phyloP scores from a whole-genome alignment of 2,888 invertebrate genomes.

The Mimachlamys varia region DNA sequence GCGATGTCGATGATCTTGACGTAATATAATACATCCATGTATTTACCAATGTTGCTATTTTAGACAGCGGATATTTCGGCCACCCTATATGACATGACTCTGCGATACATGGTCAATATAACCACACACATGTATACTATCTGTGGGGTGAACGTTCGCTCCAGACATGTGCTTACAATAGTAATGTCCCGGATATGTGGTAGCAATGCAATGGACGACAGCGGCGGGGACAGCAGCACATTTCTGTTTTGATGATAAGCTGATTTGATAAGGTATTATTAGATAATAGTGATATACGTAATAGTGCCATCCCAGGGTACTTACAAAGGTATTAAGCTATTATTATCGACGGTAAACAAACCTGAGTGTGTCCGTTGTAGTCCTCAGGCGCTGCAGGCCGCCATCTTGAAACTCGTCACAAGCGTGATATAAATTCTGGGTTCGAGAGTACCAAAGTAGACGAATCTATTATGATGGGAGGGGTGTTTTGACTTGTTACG shows the following conservation, averaged over 20 bases:
- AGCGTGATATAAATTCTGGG: conserved; percentile 29
- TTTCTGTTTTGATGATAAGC: background rate
- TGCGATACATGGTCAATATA: background rate
- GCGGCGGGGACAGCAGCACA: background rate
- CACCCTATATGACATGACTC: background rate
- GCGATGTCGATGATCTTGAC: background rate
- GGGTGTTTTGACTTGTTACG: conserved; percentile 11
- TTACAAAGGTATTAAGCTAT: background rate
- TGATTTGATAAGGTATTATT: background rate
- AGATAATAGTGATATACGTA: background rate
- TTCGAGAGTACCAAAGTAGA: conserved; percentile 22
- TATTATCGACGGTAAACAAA: background rate
- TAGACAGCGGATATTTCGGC: background rate
- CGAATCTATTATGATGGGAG: conserved; percentile 18
- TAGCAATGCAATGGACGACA: background rate
- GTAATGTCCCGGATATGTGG: conserved; percentile 28
- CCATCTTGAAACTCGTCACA: conserved; percentile 32
- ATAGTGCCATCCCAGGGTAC: background rate
- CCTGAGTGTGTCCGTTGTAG: background rate
- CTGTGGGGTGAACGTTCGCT: conserved; percentile 1
- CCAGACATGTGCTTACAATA: conserved; percentile 3
- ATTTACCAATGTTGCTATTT: background rate
- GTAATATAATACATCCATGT: background rate
- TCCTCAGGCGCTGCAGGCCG: conserved; percentile 20
- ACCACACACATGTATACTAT: background rate